Percentiles rank a stretch among this genome's conserved stretches.
Conservation (phyloP, 1,140 invertebrate species). For the Tetramorium alpestre region DNA sequence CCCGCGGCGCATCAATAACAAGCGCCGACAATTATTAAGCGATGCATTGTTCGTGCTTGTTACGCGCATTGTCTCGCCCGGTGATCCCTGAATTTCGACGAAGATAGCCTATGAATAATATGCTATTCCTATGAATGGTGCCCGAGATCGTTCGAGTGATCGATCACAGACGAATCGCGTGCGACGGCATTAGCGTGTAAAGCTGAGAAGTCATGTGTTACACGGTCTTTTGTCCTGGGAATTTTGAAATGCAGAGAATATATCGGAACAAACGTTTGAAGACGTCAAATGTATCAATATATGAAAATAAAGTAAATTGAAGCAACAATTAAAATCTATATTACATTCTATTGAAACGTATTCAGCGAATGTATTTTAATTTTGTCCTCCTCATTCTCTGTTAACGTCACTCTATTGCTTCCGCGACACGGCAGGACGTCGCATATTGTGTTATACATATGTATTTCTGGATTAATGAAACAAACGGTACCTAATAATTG, state of each 20-base stretch:
- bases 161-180: slow-evolving; percentile 32
- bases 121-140: slow-evolving; percentile 40
- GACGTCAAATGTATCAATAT: background rate
- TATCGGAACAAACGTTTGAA: background rate
- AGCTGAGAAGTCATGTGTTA: background rate
- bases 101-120: slow-evolving; percentile 51
- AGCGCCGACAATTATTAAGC: slow-evolving; percentile 46
- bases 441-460: slow-evolving; percentile 17
- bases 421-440: background rate
- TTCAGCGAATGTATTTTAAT: slow-evolving; percentile 60
- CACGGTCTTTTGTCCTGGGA: background rate
- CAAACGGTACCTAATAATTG: slow-evolving; percentile 68
- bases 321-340: slow-evolving; percentile 4
- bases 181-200: slow-evolving; percentile 1
- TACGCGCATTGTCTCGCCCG: slow-evolving; percentile 44
- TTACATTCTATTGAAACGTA: background rate
- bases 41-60: slow-evolving; percentile 48
- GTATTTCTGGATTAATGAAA: slow-evolving; percentile 67
- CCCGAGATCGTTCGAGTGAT: slow-evolving; percentile 5
- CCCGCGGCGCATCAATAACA: slow-evolving; percentile 43
- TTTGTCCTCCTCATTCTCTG: slow-evolving; percentile 31
- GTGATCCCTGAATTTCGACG: slow-evolving; percentile 41
- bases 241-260: background rate
- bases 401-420: background rate
- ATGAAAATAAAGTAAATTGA: slow-evolving; percentile 1